Base-by-base conservation (phyloP, 2,888 invertebrate genomes). In the Cheilosia scutellata region DNA sequence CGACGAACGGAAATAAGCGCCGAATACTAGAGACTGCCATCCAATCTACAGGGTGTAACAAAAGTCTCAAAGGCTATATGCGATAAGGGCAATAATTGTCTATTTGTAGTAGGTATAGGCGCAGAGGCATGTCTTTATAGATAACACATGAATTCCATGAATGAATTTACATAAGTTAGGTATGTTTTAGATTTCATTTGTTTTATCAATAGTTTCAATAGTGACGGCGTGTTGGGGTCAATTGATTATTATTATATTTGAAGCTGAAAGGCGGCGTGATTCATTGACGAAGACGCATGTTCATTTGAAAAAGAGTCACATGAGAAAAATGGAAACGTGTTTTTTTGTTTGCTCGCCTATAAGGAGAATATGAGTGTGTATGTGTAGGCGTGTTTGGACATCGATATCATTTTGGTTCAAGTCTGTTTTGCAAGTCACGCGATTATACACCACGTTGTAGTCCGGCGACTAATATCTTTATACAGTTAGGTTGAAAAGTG, bases 1-100 rank as follows among this genome's bases (percentile, higher is more conserved):
- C 25, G 16, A 3, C 33, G 47, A 78, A 74, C 72, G 72, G 66
- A 83, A 78, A 78, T 55, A 78, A 74, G 72, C 66, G 77, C 72
- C 68, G 60, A 44, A 42, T 66, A 62, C 55, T 62, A 51, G 72
- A 78, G 72, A 66, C 42, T 49, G 40, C 9, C 51, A 40, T 65
- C 37, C 37, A 40, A 29, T 60, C 11, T 55, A 83, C 78, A 83
- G 83, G 83, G 83, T 83, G 83, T 11, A 42, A 33, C 40, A 16
- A 65, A 76, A 33, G 29, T 75, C 51, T 4, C 33, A 65, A 53
- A 51, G 27, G n/a, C 62, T 6, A 13, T 13, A 6, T 13, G 20
- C 13, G 42, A 63, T 78, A 78, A 70, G 62, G n/a, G 55, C 63
- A 55, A 42, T 71, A 55, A 42, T 71, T 20, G 57, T 4, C 37